Evolutionary conservation across 2,797 vertebrate species (phyloP), one percentile per base, ranked within the genome.

Genomic region (Phalanger gymnotis): DNA sequence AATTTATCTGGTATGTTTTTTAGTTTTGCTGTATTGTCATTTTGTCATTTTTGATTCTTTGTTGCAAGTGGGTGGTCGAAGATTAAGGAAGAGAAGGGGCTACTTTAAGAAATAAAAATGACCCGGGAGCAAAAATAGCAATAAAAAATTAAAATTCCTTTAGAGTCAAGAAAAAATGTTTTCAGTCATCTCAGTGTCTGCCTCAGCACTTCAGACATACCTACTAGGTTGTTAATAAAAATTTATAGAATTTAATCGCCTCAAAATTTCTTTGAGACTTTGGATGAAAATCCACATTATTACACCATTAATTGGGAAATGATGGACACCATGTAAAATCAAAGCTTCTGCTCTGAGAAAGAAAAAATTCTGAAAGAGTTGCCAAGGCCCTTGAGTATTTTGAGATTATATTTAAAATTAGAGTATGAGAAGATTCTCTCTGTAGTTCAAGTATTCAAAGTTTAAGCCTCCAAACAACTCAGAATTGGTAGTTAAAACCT

Each of bases 381-480:
- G 6, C 51, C 19, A 95, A 91, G n/a, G 92, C 14, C 28, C 93
- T 93, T 94, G n/a, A 47, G 52, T 89, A 16, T 61, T 89, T 96
- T 93, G 57, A 93, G 27, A 93, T 61, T 90, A 66, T 95, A 95
- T 90, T 66, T 87, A 56, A 91, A 61, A 0, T 34, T 93, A 66
- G 54, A 91, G 90, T 95, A 90, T 73, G 53, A 66, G 14, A 27
- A 93, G 25, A 61, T 95, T 91, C 34, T 81, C 66, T 25, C 11
- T 81, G 9, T 22, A 81, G n/a, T 81, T 81, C 47, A 81, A 9
- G 22, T 81, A 25, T 2, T 81, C 66, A 97, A 98, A 98, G 97
- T 95, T 28, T 92, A 94, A 31, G 87, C 53, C 87, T 53, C 16
- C 97, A 97, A 28, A 97, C 95, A 90, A 97, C 95, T 91, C 92